These are phyloP conservation scores for Limonius californicus DNA, from an alignment of 1,140 invertebrate genomes.

Conservation along the genomic window DNA sequence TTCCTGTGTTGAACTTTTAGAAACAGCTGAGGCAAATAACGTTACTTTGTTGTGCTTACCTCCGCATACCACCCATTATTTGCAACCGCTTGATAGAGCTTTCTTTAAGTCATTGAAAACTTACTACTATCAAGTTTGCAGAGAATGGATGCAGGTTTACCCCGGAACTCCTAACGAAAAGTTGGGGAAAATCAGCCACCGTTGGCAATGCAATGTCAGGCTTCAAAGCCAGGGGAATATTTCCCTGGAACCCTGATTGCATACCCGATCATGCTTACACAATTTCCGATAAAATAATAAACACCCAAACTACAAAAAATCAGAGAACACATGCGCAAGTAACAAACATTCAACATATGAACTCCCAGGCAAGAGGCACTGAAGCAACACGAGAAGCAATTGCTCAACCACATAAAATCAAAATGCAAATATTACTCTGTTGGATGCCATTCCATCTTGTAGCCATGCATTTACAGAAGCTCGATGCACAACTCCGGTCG, in stretches of 20 bases:
- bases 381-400: slow-evolving; percentile 7
- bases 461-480: too few relatives aligned
- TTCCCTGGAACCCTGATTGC: slow-evolving; percentile 20
- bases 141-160: neutral
- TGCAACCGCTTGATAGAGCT: slow-evolving; percentile 19
- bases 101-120: slow-evolving; percentile 23
- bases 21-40: neutral
- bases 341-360: slow-evolving; percentile 12
- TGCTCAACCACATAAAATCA: slow-evolving; percentile 4
- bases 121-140: slow-evolving; percentile 22
- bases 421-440: too few relatives aligned
- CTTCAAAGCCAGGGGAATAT: slow-evolving; percentile 16
- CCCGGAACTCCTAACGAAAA: neutral
- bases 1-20: slow-evolving; percentile 1
- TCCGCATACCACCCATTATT: slow-evolving; percentile 5
- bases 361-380: slow-evolving; percentile 8
- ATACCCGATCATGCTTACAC: slow-evolving; percentile 19
- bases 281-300: slow-evolving; percentile 13
- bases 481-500: too few relatives aligned
- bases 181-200: neutral
- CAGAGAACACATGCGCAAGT: neutral
- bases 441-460: too few relatives aligned
- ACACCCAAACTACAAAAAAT: neutral
- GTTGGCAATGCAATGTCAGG: slow-evolving; percentile 15
- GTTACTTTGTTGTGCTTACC: slow-evolving; percentile 2